Conservation (phyloP, 2,888 invertebrate species). For the Meiosimyza decipiens region DNA sequence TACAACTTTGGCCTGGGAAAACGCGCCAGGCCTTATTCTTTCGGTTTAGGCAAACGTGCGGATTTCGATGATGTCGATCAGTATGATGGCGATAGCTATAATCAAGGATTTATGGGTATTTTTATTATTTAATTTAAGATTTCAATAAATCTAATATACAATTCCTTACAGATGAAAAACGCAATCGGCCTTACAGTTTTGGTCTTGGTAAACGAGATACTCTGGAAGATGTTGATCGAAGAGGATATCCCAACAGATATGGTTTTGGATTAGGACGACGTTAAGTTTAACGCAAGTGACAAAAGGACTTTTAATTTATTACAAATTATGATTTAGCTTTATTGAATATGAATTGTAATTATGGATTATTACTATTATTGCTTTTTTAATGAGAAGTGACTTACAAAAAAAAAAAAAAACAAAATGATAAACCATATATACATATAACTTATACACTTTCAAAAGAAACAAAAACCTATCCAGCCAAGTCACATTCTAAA, state of each 20-base stretch:
- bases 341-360: slow-evolving; percentile 2
- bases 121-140: neutral
- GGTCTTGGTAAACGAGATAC: slow-evolving; percentile 73
- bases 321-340: neutral
- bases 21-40: slow-evolving; percentile 64
- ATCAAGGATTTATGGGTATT: slow-evolving; percentile 24
- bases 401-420: slow-evolving; percentile 18
- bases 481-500: slow-evolving; percentile 3
- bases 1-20: slow-evolving; percentile 67
- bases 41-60: slow-evolving; percentile 64
- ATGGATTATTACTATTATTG: neutral
- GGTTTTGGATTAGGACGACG: slow-evolving; percentile 72
- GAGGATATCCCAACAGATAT: slow-evolving; percentile 62
- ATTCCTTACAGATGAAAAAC: slow-evolving; percentile 63
- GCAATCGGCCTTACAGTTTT: slow-evolving; percentile 74
- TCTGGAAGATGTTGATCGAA: slow-evolving; percentile 48
- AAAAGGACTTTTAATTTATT: neutral
- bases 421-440: neutral
- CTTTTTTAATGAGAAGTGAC: neutral
- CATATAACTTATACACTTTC: slow-evolving; percentile 1
- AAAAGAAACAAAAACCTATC: slow-evolving; percentile 2
- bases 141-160: slow-evolving; percentile 6
- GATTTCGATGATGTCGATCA: slow-evolving; percentile 58
- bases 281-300: slow-evolving; percentile 52
- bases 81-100: slow-evolving; percentile 44